phyloP scores from a whole-genome alignment of 2,888 invertebrate genomes.

The Agrochola lychnidis region DNA sequence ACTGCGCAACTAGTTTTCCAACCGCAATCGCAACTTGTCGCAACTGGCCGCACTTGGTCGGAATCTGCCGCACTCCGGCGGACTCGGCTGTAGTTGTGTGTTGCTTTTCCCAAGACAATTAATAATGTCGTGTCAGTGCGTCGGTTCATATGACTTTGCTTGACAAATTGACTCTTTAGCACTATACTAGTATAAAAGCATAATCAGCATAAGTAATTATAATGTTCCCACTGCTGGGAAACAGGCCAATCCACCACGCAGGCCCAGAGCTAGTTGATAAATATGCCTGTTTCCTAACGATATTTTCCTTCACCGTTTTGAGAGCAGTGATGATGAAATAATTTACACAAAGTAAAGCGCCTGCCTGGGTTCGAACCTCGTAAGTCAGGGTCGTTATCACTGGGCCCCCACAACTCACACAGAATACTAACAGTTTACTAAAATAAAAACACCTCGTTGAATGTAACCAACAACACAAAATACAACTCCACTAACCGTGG shows the following conservation, averaged over 20 bases:
- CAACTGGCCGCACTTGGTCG: slow-evolving; percentile 26
- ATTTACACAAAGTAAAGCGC: too few relatives aligned
- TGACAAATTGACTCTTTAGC: neutral
- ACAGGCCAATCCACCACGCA: too few relatives aligned
- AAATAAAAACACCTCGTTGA: neutral
- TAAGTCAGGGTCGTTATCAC: too few relatives aligned
- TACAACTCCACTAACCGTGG: neutral
- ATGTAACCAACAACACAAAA: neutral
- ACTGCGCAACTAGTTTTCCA: slow-evolving; percentile 29
- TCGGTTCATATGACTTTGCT: slow-evolving; percentile 1
- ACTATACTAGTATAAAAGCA: too few relatives aligned
- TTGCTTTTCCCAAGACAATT: slow-evolving; percentile 2
- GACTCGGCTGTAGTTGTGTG: neutral
- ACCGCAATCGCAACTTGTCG: slow-evolving; percentile 29
- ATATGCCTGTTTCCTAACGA: too few relatives aligned
- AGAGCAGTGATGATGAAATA: too few relatives aligned
- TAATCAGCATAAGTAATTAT: too few relatives aligned
- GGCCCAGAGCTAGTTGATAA: too few relatives aligned
- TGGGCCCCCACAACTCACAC: too few relatives aligned
- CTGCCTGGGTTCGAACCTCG: too few relatives aligned
- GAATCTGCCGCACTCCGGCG: slow-evolving; percentile 1
- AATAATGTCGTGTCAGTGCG: neutral
- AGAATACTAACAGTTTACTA: neutral
- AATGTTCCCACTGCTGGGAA: too few relatives aligned
- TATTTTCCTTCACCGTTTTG: too few relatives aligned